Evolutionary conservation across 2,113 vertebrate genomes (phyloP).

Genomic region (Pungitius pungitius): DNA sequence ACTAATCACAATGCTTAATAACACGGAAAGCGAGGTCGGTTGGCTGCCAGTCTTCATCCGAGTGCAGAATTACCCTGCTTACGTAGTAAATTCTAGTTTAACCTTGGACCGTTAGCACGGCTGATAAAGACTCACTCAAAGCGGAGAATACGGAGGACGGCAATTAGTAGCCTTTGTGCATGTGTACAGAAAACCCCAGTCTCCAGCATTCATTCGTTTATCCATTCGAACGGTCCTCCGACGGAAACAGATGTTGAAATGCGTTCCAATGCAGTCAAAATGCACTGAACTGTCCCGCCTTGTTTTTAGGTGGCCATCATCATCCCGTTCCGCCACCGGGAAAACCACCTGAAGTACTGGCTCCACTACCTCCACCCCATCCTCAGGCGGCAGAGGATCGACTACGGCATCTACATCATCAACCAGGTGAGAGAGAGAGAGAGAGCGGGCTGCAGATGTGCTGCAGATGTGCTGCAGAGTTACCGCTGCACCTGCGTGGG

Average conservation of each 20-base stretch:
- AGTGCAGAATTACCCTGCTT: conserved; percentile 27
- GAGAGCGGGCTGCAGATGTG: too few species aligned
- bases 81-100: conserved; percentile 21
- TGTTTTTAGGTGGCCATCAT: conserved; percentile 89
- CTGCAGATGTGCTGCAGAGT: not conserved
- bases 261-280: not conserved
- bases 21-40: conserved; percentile 34
- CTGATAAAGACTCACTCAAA: conserved; percentile 5
- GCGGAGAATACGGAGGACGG: conserved; percentile 2
- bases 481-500: not conserved
- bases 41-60: conserved; percentile 33
- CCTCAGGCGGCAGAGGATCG: conserved; percentile 93
- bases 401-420: conserved; percentile 96
- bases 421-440: conserved; percentile 87
- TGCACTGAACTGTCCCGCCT: not conserved
- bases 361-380: conserved; percentile 98
- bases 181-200: too few species aligned
- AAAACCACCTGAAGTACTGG: conserved; percentile 98
- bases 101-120: conserved; percentile 43
- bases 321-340: conserved; percentile 96
- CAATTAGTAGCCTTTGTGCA: too few species aligned
- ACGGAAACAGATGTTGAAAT: not conserved
- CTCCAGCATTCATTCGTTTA: not conserved
- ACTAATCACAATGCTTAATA: not conserved
- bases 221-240: not conserved